Evolutionary conservation across 1,140 invertebrate genomes (phyloP).

Genomic region (Cotesia vestalis): DNA sequence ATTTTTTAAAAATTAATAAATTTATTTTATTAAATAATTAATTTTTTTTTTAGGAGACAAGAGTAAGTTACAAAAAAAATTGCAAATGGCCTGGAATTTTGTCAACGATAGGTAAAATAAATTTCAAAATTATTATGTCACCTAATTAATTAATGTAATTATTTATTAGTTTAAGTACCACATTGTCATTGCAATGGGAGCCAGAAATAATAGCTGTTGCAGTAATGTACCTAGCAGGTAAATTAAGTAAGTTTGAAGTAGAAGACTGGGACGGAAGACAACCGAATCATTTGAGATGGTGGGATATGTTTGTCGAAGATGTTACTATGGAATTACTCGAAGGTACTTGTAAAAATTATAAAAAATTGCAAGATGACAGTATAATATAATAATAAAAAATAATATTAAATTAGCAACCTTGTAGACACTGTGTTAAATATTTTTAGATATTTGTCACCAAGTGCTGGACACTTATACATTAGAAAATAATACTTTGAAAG

Average conservation of each 20-base stretch:
- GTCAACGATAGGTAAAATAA: conserved; percentile 90
- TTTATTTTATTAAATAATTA: no score
- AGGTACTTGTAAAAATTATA: conserved; percentile 61
- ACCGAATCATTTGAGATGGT: conserved; percentile 89
- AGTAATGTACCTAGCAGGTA: conserved; percentile 94
- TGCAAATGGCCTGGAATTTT: conserved; percentile 99
- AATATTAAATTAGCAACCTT: no score
- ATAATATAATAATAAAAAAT: no score
- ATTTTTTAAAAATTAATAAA: no score
- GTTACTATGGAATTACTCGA: conserved; percentile 95
- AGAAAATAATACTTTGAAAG: no score
- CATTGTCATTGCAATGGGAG: conserved; percentile 97
- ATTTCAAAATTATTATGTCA: no score
- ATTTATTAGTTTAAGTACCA: conserved; percentile 87
- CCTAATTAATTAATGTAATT: conserved; percentile 9
- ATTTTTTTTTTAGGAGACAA: conserved; percentile 73
- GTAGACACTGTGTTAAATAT: background rate
- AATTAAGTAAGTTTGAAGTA: conserved; percentile 94
- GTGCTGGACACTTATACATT: conserved; percentile 83
- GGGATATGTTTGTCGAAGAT: conserved; percentile 97
- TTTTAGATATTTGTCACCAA: conserved; percentile 94
- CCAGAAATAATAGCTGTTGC: conserved; percentile 98
- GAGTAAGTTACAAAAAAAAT: conserved; percentile 92
- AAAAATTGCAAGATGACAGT: no score
- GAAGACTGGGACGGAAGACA: conserved; percentile 89